Evolutionary conservation across 2,888 invertebrate species (phyloP), one percentile per base, ranked within the genome.

Genomic region (Rotaria magnacalcarata): DNA sequence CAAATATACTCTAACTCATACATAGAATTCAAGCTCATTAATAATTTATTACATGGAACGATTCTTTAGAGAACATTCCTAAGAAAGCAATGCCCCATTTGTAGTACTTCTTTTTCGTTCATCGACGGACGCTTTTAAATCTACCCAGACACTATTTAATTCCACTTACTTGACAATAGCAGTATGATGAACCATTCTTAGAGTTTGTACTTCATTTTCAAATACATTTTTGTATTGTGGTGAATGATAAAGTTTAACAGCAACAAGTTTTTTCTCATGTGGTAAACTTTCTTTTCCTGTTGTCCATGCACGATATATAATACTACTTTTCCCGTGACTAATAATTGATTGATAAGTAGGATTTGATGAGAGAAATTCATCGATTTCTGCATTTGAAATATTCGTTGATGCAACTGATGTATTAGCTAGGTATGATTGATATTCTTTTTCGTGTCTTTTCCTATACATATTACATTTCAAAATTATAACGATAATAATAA

Each of bases 301-400:
- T 67, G 67, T 67, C 34, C 34, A 67, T 27, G 67, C 67, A 34
- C 67, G 27, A 67, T 67, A 67, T 16, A 67, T 67, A 67, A 34
- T 67, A 67, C 67, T 67, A 34, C 4, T 41, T 67, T 67, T 67
- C 11, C 67, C 67, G 19, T 67, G 67, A 34, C 16, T 67, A 19
- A 67, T 67, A 67, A 67, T 67, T 19, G 67, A 67, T 67, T 67
- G 34, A 67, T 67, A 67, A 1, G 67, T 34, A 34, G 67, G 67
- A 67, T 67, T 67, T 19, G 67, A 67, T 67, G 67, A 67, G 1
- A 67, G 16, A 34, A 67, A 67, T 67, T 67, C 67, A 67, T 67
- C 67, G 19, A 67, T 67, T 41, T 67, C 67, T 16, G 34, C 8
- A 19, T 67, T 34, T 34, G 67, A 67, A 34, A 67, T 27, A 67